Conservation (phyloP, 2,888 invertebrate species). For the Spilosoma lubricipeda region DNA sequence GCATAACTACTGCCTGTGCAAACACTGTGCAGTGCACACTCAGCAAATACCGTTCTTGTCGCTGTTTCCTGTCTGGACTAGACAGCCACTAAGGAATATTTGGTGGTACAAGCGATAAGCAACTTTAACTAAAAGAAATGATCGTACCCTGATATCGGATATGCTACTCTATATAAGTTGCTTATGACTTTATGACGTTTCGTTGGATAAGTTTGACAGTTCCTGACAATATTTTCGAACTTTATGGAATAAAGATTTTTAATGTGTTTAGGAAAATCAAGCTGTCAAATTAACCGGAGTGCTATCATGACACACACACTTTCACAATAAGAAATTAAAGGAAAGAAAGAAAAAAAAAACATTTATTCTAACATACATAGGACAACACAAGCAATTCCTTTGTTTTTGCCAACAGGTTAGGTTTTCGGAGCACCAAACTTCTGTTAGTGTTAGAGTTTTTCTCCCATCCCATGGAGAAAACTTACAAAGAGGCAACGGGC, state of each 20-base stretch:
- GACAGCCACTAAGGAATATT: slow-evolving; percentile 25
- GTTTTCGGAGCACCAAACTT: too few species aligned
- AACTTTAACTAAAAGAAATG: not conserved
- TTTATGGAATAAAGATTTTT: not conserved
- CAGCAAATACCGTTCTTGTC: slow-evolving; percentile 34
- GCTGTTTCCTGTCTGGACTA: slow-evolving; percentile 36
- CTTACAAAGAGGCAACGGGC: too few species aligned
- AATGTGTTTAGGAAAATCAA: not conserved
- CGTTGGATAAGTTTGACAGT: not conserved
- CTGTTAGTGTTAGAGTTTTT: too few species aligned
- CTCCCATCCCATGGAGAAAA: too few species aligned
- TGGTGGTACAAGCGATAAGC: slow-evolving; percentile 3
- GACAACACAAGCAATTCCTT: too few species aligned
- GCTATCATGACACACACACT: too few species aligned
- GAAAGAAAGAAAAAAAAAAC: too few species aligned
- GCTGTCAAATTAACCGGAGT: too few species aligned
- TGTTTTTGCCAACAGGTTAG: too few species aligned
- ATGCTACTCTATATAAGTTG: not conserved
- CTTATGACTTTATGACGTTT: too few species aligned
- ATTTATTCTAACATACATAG: too few species aligned
- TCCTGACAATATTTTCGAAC: not conserved
- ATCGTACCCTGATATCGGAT: not conserved
- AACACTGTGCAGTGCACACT: slow-evolving; percentile 28
- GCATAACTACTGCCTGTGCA: slow-evolving; percentile 18
- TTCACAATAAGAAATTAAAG: too few species aligned